Conservation (phyloP, 2,888 invertebrate genomes). For the Tortricodes alternella region DNA sequence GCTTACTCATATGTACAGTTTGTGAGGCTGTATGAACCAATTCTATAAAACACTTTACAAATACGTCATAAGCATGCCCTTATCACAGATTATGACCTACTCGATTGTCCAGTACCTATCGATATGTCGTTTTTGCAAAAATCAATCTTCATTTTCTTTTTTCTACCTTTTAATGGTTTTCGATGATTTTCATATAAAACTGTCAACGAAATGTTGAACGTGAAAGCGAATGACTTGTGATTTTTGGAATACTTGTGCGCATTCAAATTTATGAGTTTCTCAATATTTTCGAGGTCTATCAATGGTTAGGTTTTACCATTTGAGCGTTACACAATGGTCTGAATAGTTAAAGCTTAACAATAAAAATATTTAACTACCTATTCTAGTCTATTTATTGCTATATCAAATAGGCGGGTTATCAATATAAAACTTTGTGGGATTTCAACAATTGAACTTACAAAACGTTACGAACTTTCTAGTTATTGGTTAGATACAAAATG, state of each 20-base stretch:
- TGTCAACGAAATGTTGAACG: conserved; percentile 11
- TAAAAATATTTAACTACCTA: conserved; percentile 73
- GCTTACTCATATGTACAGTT: too few species aligned
- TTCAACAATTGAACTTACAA: conserved; percentile 63
- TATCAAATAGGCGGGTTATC: conserved; percentile 80
- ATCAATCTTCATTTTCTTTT: conserved; percentile 7
- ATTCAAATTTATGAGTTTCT: conserved; percentile 41
- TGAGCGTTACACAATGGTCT: conserved; percentile 55
- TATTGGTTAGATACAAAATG: conserved; percentile 30
- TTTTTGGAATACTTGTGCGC: conserved; percentile 54
- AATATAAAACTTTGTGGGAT: conserved; percentile 66
- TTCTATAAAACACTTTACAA: conserved; percentile 51
- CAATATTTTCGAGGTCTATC: conserved; percentile 6
- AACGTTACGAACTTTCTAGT: conserved; percentile 36
- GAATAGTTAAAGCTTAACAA: conserved; percentile 68
- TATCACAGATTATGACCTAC: conserved; percentile 79
- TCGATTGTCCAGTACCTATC: conserved; percentile 64
- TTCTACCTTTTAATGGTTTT: background rate
- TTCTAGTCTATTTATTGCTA: conserved; percentile 81
- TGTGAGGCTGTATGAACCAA: too few species aligned
- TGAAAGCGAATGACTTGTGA: conserved; percentile 25
- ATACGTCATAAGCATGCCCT: conserved; percentile 75
- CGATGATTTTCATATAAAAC: background rate
- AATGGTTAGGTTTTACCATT: conserved; percentile 37
- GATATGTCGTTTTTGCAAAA: conserved; percentile 61